Evolutionary conservation across 2,888 invertebrate species (phyloP), one percentile per base, ranked within the genome.

Genomic region (Drosophila subsilvestris): DNA sequence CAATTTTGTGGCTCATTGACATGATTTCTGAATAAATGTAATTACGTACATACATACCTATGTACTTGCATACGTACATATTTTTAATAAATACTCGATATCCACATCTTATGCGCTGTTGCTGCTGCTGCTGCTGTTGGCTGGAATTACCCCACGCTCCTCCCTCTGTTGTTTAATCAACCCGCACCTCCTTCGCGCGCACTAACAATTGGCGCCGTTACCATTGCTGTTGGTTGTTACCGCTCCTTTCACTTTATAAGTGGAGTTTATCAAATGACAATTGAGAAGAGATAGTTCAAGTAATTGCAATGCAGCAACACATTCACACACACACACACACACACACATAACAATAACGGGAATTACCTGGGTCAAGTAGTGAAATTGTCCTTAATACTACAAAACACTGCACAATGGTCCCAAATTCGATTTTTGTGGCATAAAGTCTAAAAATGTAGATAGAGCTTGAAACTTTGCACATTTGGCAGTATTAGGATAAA

Each of bases 241-340:
- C 62, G 69, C 84, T 88, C 83, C 89, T 84, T 84, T 84, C 83
- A 84, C 83, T 84, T 88, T 88, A 73, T 76, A 68, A 75, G 72
- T 67, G 63, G 45, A 62, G 72, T 79, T 79, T 66, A 77, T 82
- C 80, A 83, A 80, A 63, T 75, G 80, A 60, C 80, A 80, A 86
- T 80, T 80, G 80, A 74, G 68, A 82, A 77, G 82, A 77, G 86
- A 77, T 71, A 77, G 87, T 73, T 79, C 73, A 72, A 67, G 65
- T 74, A 88, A 79, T 83, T 88, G 83, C 73, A 43, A 68, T 85
- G 63, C 53, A 49, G 32, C 65, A 70, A 49, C 45, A 29, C 43
- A 27, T 12, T n/a, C 17, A 32, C 12, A 32, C 12, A 32, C 37
- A 14, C 37, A 37, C 32, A 37, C 32, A 32, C 12, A 12, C 12